These are phyloP conservation scores for Odontomachus brunneus DNA, from an alignment of 1,140 invertebrate species.

Conservation along the genomic window DNA sequence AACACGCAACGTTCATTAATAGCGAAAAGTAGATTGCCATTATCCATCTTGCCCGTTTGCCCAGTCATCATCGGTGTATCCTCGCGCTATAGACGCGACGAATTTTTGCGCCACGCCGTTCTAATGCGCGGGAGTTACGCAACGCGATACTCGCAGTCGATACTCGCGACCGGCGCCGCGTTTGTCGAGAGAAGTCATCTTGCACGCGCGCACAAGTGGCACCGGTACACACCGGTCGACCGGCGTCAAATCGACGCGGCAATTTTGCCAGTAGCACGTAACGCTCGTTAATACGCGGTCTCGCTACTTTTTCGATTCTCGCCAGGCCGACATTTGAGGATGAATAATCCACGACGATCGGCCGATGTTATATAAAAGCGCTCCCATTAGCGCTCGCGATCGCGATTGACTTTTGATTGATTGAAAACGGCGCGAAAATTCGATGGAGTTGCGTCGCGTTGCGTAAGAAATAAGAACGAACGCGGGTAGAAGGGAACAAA, in stretches of 20 bases:
- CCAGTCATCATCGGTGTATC: slow-evolving; percentile 36
- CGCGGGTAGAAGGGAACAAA: not conserved
- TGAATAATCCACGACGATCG: slow-evolving; percentile 33
- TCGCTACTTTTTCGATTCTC: slow-evolving; percentile 16
- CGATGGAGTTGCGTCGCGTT: slow-evolving; percentile 1
- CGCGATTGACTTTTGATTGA: slow-evolving; percentile 25
- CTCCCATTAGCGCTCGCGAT: not conserved
- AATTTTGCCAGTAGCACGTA: slow-evolving; percentile 44
- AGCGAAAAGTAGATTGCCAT: slow-evolving; percentile 45
- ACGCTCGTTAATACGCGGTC: slow-evolving; percentile 36
- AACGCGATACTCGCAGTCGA: slow-evolving; percentile 18
- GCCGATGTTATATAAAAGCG: slow-evolving; percentile 22
- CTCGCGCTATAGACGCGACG: not conserved
- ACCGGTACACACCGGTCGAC: not conserved
- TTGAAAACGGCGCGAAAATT: not conserved
- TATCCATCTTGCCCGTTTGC: slow-evolving; percentile 40
- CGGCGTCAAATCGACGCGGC: slow-evolving; percentile 28
- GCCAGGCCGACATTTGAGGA: slow-evolving; percentile 30
- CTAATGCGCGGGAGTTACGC: slow-evolving; percentile 29
- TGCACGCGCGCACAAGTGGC: slow-evolving; percentile 39
- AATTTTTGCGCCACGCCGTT: slow-evolving; percentile 37
- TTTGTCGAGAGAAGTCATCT: slow-evolving; percentile 44
- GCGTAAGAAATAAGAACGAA: not conserved
- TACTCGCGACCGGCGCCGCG: not conserved
- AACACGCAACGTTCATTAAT: slow-evolving; percentile 45